A percentile compares a stretch with the other conserved stretches of the same genome.
Evolutionary conservation across 2,113 vertebrate genomes (phyloP).

Genomic region (Crotalus helleri): DNA sequence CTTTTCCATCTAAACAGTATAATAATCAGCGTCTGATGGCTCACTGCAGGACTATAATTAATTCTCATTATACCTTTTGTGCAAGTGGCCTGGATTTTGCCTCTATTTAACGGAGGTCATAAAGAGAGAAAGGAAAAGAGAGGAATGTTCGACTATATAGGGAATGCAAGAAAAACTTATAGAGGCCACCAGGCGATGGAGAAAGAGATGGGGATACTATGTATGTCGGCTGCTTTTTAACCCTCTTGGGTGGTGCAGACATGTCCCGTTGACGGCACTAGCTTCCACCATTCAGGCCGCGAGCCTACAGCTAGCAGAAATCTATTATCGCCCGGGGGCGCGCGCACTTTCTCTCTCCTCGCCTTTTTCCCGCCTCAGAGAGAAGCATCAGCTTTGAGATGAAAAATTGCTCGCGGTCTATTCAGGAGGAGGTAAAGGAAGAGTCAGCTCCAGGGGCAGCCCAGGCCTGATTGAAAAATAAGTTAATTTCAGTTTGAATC

Average conservation of each 20-base stretch:
- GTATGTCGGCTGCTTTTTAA: slow-evolving; percentile 26
- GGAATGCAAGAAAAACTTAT: neutral
- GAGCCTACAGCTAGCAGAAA: slow-evolving; percentile 28
- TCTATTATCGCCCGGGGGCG: slow-evolving; percentile 45
- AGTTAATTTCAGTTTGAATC: slow-evolving; percentile 99
- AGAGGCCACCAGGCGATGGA: neutral
- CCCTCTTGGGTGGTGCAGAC: slow-evolving; percentile 52
- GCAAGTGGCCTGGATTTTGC: slow-evolving; percentile 37
- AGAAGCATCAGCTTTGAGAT: slow-evolving; percentile 74
- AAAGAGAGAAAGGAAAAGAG: fast-evolving
- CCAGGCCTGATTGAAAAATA: slow-evolving; percentile 99
- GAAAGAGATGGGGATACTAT: neutral
- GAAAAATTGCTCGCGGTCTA: slow-evolving; percentile 89
- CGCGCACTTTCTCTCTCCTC: slow-evolving; percentile 8
- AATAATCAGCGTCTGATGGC: neutral
- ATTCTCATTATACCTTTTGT: slow-evolving; percentile 25
- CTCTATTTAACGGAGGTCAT: slow-evolving; percentile 42
- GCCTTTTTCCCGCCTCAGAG: slow-evolving; percentile 36
- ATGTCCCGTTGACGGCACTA: slow-evolving; percentile 53
- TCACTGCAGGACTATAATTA: slow-evolving; percentile 55
- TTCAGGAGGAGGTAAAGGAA: slow-evolving; percentile 84
- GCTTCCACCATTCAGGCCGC: slow-evolving; percentile 38
- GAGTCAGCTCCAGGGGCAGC: slow-evolving; percentile 92
- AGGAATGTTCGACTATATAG: neutral
- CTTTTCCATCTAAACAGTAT: neutral